Conservation (phyloP, 2,797 vertebrate species). For the Peromyscus nudipes region DNA sequence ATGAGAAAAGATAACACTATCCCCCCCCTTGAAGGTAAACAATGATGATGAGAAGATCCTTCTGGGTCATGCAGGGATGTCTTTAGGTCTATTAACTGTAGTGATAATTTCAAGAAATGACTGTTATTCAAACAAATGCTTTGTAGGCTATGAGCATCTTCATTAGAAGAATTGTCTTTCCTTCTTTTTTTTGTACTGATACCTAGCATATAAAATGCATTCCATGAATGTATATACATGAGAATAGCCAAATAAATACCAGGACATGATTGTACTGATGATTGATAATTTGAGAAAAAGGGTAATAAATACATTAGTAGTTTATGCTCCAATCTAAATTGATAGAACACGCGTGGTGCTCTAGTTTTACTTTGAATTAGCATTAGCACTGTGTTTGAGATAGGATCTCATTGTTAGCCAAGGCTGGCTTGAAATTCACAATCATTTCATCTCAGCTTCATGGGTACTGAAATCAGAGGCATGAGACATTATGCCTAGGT, state of each 20-base stretch:
- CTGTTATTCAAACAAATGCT: not conserved
- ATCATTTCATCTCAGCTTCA: not conserved
- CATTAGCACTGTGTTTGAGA: not conserved
- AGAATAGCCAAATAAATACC: not conserved
- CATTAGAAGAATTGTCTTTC: not conserved
- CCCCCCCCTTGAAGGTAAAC: not conserved
- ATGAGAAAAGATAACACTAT: not conserved
- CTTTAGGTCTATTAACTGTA: not conserved
- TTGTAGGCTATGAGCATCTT: not conserved
- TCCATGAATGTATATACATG: not conserved
- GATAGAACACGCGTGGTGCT: not conserved
- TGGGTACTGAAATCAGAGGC: not conserved
- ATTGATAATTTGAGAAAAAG: slow-evolving; percentile 32
- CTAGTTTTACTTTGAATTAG: not conserved
- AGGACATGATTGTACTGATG: not conserved
- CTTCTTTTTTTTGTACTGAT: not conserved
- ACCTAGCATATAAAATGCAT: not conserved
- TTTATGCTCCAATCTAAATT: not conserved
- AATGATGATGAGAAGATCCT: not conserved
- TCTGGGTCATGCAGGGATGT: not conserved
- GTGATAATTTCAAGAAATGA: not conserved
- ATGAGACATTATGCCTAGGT: not conserved
- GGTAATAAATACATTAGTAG: not conserved
- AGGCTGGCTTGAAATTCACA: not conserved
- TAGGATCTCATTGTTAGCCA: not conserved